Evolutionary conservation across 2,888 invertebrate species (phyloP), one percentile per base, ranked within the genome.

Genomic region (Megalurothrips usitatus): DNA sequence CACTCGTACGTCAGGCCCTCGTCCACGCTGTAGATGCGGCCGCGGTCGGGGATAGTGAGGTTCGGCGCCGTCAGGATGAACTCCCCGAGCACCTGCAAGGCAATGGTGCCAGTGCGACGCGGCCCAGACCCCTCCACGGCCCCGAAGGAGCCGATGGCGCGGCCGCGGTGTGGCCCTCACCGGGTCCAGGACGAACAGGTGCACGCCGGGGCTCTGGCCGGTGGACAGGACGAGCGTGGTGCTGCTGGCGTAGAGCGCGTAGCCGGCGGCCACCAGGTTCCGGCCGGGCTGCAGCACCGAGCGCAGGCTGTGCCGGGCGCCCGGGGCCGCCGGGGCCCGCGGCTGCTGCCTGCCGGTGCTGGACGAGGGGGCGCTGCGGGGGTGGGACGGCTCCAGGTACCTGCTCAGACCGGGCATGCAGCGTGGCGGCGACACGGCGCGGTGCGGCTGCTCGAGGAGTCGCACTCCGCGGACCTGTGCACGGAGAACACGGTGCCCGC

Each of bases 201-300:
- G 68, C 11, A 75, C 68, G 2, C 68, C 68, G 6, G 68, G 68
- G 6, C 34, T 43, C 6, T 43, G 34, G 26, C 68, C 68, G 68
- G 68, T 75, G 68, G 68, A 26, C 23, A 75, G 68, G 68, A 75
- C 68, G 68, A 75, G 68, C 68, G 26, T n/a, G 10, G 68, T 75
- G 68, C 68, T 75, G 68, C 68, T 75, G 68, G 68, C 68, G 68
- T 75, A 75, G 23, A 75, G 68, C 1, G 68, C 68, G 68, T 75
- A 75, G 23, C 68, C 68, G 23, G 68, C 68, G 26, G 68, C 68
- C 68, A 75, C 68, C 68, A 75, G 68, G 68, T 75, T 75, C 68
- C 23, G n/a, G 23, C 68, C 68, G 23, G 68, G 68, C 68, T 75
- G 68, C 68, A 75, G 68, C 68, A 75, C 68, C 26, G 68, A 75